phyloP scores from a whole-genome alignment of 2,797 vertebrate genomes.

The Macroramphosus scolopax region DNA sequence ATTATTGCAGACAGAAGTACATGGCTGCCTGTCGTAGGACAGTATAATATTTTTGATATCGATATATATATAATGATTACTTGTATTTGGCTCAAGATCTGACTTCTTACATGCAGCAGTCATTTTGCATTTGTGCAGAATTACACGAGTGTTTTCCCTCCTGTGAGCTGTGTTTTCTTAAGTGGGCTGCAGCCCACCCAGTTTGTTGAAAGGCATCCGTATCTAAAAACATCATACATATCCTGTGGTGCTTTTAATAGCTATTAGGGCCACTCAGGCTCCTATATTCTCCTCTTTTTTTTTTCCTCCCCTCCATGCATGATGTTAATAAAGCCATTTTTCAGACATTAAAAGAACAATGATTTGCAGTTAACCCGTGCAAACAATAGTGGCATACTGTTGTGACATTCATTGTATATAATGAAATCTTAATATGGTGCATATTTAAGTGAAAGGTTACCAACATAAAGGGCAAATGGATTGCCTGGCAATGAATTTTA shows the following conservation, averaged over 20 bases:
- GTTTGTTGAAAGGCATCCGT: constrained; percentile 68
- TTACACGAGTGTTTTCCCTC: constrained; percentile 22
- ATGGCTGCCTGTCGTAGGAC: too few relatives aligned
- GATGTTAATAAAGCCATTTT: constrained; percentile 70
- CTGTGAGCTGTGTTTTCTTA: constrained; percentile 65
- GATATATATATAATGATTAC: too few relatives aligned
- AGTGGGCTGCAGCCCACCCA: constrained; percentile 73
- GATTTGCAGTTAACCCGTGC: constrained; percentile 81
- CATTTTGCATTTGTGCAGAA: constrained; percentile 20
- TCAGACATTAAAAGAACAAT: constrained; percentile 73
- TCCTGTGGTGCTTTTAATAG: constrained; percentile 72
- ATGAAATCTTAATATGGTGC: constrained; percentile 88
- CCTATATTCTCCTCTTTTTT: too few relatives aligned
- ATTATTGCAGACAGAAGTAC: too few relatives aligned
- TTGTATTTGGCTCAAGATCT: background rate
- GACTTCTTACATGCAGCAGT: constrained; percentile 1
- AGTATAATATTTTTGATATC: too few relatives aligned
- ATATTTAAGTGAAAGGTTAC: constrained; percentile 88
- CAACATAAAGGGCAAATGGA: constrained; percentile 99
- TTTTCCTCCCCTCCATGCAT: constrained; percentile 36
- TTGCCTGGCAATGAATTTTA: constrained; percentile 99
- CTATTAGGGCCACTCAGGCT: constrained; percentile 59
- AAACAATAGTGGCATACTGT: constrained; percentile 82
- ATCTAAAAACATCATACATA: constrained; percentile 69
- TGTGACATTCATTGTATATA: constrained; percentile 87